Conservation (phyloP, 2,888 invertebrate genomes). For the Copidosoma aretas region DNA sequence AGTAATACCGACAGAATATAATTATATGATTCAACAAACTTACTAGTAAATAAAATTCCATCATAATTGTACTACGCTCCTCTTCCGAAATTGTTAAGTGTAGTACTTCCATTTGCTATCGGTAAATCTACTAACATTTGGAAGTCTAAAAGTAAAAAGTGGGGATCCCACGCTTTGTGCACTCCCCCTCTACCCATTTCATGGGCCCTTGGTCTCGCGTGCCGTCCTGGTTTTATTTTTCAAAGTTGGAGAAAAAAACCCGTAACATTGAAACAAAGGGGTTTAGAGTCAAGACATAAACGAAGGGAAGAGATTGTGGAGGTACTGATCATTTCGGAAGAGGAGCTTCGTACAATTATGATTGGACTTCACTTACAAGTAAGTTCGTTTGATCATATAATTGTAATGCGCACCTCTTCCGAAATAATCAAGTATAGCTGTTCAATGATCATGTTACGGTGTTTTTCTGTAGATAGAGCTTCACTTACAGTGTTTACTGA, state of each 20-base stretch:
- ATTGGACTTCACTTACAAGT: too few species aligned
- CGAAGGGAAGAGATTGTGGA: neutral
- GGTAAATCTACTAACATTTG: neutral
- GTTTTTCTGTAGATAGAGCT: neutral
- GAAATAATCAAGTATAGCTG: neutral
- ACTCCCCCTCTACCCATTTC: neutral
- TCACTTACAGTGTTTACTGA: too few species aligned
- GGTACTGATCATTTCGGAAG: neutral
- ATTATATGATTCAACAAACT: too few species aligned
- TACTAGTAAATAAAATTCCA: too few species aligned
- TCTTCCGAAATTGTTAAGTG: neutral
- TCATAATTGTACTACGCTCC: too few species aligned
- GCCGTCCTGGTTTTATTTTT: neutral
- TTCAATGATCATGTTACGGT: neutral
- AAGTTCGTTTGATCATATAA: neutral
- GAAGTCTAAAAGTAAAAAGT: neutral
- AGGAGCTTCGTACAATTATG: neutral
- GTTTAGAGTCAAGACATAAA: neutral
- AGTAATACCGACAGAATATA: too few species aligned
- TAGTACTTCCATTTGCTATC: neutral
- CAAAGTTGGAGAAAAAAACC: neutral
- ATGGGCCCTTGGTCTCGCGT: neutral
- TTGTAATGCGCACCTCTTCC: neutral
- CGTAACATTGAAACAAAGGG: neutral
- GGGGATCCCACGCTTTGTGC: too few species aligned